Conservation (phyloP, 2,888 invertebrate genomes). For the Erannis defoliaria region DNA sequence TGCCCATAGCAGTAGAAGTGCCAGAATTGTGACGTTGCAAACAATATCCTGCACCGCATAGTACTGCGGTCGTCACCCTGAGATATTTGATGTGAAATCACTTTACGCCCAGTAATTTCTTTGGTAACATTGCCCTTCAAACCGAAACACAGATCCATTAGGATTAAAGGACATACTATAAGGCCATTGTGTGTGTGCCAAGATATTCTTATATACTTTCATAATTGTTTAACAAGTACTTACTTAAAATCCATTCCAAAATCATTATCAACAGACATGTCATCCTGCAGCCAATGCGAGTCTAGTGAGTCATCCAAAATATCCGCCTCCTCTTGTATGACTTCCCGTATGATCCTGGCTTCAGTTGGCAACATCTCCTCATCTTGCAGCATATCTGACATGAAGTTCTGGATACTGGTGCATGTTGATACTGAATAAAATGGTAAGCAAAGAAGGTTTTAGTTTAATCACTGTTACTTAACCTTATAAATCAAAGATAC, state of each 20-base stretch:
- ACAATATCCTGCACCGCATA: too few relatives aligned
- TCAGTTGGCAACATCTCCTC: conserved; percentile 74
- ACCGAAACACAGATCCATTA: too few relatives aligned
- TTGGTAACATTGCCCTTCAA: too few relatives aligned
- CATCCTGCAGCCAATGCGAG: conserved; percentile 78
- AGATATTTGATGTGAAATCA: too few relatives aligned
- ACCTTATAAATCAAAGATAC: too few relatives aligned
- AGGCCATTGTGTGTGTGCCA: background rate
- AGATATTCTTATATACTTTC: too few relatives aligned
- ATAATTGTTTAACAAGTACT: conserved; percentile 9
- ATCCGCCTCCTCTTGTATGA: conserved; percentile 77
- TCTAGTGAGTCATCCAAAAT: conserved; percentile 77
- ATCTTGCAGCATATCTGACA: conserved; percentile 72
- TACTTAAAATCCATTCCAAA: conserved; percentile 71
- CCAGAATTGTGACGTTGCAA: too few relatives aligned
- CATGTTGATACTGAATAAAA: conserved; percentile 74
- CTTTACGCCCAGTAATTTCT: too few relatives aligned
- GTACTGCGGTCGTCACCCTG: too few relatives aligned
- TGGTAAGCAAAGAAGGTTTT: background rate
- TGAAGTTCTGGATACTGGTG: conserved; percentile 79
- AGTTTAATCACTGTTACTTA: background rate
- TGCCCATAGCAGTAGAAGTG: too few relatives aligned
- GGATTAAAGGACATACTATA: too few relatives aligned
- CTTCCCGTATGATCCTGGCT: conserved; percentile 71
- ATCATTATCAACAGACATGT: conserved; percentile 67